Base-by-base conservation (phyloP, 2,888 invertebrate genomes). In the Erannis defoliaria region DNA sequence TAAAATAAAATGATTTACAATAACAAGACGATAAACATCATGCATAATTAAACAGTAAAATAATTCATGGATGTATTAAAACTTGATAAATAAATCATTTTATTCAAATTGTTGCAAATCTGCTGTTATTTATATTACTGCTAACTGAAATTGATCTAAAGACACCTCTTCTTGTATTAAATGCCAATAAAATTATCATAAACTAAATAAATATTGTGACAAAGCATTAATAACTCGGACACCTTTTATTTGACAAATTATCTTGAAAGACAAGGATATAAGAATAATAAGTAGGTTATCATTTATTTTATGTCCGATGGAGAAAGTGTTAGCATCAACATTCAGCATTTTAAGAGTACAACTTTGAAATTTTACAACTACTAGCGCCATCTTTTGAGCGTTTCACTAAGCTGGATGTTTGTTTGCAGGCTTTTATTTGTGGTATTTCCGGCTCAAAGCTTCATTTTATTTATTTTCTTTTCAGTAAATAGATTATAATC, bases 101-200 rank as follows among this genome's bases (percentile, higher is more conserved):
- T 81, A 82, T 85, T 84, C 71, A 84, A 81, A 83, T 81, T 66
- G 67, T 78, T 82, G 78, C 78, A 78, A 80, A 80, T 81, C 73
- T 75, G 69, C 70, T 76, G 76, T 78, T 75, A 73, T 77, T 80
- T 76, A 80, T 73, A 57, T 67, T 50, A 70, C 69, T 70, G 68
- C 67, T 75, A 77, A 79, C 73, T 72, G 66, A 71, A 73, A 71
- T 43, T 67, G 71, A 72, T 68, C 66, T 61, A 40, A 46, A 31
- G 55, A 56, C 61, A 62, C 56, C 51, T 55, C 26, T 42, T 49
- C 55, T 46, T 51, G 21, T 46, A 42, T 26, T 40, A 62, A 62
- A 21, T 45, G 31, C 23, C 53, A 38, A 55, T 62, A 53, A 62
- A 62, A 62, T 62, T 61, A 61, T 61, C 61, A 60, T 60, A 55